These are phyloP conservation scores for Redunca redunca DNA, from an alignment of 2,113 vertebrate species.

Conservation along the genomic window DNA sequence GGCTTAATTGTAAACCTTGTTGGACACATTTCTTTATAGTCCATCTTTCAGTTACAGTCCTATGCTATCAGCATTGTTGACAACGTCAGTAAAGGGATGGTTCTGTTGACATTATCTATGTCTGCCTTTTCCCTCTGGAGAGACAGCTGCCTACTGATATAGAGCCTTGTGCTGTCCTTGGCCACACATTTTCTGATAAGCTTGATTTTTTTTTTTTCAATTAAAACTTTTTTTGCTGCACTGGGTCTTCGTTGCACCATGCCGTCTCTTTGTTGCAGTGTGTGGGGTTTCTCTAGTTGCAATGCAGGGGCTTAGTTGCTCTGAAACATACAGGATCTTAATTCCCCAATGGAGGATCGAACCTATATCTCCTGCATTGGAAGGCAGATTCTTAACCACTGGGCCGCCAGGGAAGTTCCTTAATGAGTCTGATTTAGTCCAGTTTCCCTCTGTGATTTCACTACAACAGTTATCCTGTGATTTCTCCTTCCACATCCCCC, in stretches of 20 bases:
- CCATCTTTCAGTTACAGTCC: background rate
- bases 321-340: background rate
- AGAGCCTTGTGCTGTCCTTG: background rate
- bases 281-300: background rate
- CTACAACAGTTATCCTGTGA: background rate
- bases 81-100: background rate
- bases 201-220: background rate
- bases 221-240: background rate
- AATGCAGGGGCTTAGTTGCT: background rate
- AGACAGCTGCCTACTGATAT: background rate
- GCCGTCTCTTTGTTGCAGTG: background rate
- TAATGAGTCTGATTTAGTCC: background rate
- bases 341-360: background rate
- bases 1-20: background rate
- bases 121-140: background rate
- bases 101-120: background rate
- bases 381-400: background rate
- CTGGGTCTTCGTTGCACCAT: background rate
- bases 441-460: background rate
- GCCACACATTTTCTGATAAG: background rate
- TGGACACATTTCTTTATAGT: background rate
- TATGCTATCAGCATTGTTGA: background rate
- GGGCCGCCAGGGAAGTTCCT: background rate
- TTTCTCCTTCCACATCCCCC: background rate
- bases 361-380: background rate